A percentile compares a stretch with the other conserved stretches of the same genome.
These are phyloP conservation scores for Pogonomyrmex californicus DNA, from an alignment of 1,140 invertebrate genomes.

Conservation along the genomic window DNA sequence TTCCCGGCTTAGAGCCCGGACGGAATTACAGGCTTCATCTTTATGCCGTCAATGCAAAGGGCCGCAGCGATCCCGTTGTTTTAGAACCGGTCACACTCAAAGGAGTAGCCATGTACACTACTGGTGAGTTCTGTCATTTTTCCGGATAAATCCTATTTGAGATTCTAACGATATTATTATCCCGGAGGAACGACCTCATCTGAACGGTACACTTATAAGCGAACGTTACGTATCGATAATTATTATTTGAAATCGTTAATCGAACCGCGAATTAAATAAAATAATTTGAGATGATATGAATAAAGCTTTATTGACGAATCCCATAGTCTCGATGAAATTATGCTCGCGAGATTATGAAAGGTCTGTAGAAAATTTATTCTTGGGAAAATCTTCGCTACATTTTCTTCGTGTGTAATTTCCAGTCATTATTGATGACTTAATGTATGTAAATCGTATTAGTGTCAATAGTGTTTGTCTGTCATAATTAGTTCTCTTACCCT, in stretches of 20 bases:
- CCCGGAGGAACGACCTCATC: not conserved
- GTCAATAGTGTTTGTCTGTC: slow-evolving; percentile 35
- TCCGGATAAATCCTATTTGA: not conserved
- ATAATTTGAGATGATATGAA: not conserved
- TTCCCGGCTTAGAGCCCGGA: slow-evolving; percentile 92
- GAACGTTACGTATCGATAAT: not conserved
- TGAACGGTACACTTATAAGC: not conserved
- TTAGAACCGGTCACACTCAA: slow-evolving; percentile 94
- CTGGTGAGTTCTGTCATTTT: slow-evolving; percentile 75
- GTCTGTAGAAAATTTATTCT: slow-evolving; percentile 12
- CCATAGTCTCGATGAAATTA: not conserved
- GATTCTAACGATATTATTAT: slow-evolving; percentile 4
- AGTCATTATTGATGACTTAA: slow-evolving; percentile 41
- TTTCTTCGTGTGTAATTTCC: slow-evolving; percentile 26
- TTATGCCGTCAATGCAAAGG: slow-evolving; percentile 94
- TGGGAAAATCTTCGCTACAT: slow-evolving; percentile 8
- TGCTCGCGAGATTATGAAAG: slow-evolving; percentile 20
- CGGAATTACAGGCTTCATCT: slow-evolving; percentile 91
- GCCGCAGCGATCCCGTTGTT: slow-evolving; percentile 92
- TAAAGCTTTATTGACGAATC: slow-evolving; percentile 27
- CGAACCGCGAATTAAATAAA: not conserved
- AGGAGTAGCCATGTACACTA: slow-evolving; percentile 90
- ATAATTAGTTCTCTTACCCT: slow-evolving; percentile 39
- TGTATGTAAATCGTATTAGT: slow-evolving; percentile 49
- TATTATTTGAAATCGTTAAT: not conserved